Percentiles rank a stretch among this genome's conserved stretches.
These are phyloP conservation scores for Charaxes varanes DNA, from an alignment of 1,140 invertebrate genomes.

Conservation along the genomic window DNA sequence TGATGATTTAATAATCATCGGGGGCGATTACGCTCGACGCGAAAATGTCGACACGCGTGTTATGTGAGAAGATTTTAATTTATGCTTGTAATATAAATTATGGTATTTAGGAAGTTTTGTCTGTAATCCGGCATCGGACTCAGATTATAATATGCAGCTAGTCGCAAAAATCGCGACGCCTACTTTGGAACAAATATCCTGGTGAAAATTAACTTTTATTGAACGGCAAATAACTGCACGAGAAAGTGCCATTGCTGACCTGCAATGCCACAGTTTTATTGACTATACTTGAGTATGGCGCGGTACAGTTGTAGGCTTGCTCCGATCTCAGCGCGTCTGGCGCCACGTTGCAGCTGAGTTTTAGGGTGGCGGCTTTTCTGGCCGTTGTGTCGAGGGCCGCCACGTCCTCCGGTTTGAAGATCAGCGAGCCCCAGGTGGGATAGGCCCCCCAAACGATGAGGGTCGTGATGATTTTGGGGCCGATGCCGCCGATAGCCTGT, in stretches of 20 bases:
- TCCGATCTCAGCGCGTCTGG: conserved; percentile 10
- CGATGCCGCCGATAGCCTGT: conserved; percentile 83
- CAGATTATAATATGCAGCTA: not conserved
- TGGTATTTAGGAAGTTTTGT: too few relatives aligned
- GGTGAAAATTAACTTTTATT: conserved; percentile 20
- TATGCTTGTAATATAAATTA: too few relatives aligned
- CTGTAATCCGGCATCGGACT: too few relatives aligned
- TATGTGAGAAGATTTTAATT: too few relatives aligned
- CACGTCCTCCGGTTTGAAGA: conserved; percentile 59
- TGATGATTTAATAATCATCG: too few relatives aligned
- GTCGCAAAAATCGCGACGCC: not conserved
- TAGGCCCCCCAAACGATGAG: conserved; percentile 80
- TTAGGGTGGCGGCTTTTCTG: conserved; percentile 16
- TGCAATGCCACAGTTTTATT: conserved; percentile 12
- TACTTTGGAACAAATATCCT: not conserved
- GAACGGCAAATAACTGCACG: conserved; percentile 31
- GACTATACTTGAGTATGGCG: conserved; percentile 9
- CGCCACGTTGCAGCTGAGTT: conserved; percentile 26
- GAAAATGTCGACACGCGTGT: too few relatives aligned
- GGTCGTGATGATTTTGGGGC: conserved; percentile 85
- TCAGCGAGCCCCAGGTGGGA: conserved; percentile 77
- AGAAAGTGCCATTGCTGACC: conserved; percentile 22
- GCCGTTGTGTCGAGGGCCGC: conserved; percentile 16
- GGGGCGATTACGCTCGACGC: too few relatives aligned
- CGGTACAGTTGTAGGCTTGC: conserved; percentile 28